These are phyloP conservation scores for Dolichoris vasculosae DNA, from an alignment of 1,140 invertebrate species.

Conservation along the genomic window DNA sequence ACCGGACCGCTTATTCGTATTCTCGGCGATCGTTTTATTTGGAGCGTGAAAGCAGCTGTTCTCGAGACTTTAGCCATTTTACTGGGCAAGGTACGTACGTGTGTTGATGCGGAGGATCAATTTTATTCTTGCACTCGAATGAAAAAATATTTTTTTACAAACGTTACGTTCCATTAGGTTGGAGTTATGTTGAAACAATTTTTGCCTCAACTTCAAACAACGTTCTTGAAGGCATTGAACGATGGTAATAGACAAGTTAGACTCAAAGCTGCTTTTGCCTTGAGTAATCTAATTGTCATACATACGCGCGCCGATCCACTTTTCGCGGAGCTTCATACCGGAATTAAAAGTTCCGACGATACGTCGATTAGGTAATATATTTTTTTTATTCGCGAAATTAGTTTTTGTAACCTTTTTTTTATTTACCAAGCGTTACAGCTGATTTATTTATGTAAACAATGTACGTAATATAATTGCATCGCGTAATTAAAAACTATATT, in stretches of 20 bases:
- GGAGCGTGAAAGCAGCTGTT: constrained; percentile 95
- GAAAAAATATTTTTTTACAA: background rate
- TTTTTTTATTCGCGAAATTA: no score
- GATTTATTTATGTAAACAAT: constrained; percentile 11
- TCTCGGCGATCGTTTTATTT: constrained; percentile 94
- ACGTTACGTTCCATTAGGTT: constrained; percentile 75
- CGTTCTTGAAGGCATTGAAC: constrained; percentile 94
- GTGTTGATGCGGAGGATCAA: background rate
- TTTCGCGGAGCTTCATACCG: constrained; percentile 92
- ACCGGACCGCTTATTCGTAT: constrained; percentile 98
- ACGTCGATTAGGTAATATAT: constrained; percentile 80
- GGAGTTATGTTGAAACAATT: constrained; percentile 97
- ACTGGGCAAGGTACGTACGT: constrained; percentile 84
- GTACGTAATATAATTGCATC: no score
- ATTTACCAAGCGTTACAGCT: constrained; percentile 36
- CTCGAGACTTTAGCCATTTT: constrained; percentile 94
- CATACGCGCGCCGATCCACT: constrained; percentile 91
- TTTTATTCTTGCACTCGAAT: background rate
- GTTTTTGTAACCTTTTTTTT: background rate
- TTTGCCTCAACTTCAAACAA: constrained; percentile 97
- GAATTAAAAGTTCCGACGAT: constrained; percentile 90
- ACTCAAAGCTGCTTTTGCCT: constrained; percentile 90
- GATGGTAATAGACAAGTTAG: constrained; percentile 91
- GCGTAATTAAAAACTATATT: no score
- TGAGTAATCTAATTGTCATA: constrained; percentile 92